Base-by-base conservation (phyloP, 1,140 invertebrate species). In the Sycophaga agraensis region DNA sequence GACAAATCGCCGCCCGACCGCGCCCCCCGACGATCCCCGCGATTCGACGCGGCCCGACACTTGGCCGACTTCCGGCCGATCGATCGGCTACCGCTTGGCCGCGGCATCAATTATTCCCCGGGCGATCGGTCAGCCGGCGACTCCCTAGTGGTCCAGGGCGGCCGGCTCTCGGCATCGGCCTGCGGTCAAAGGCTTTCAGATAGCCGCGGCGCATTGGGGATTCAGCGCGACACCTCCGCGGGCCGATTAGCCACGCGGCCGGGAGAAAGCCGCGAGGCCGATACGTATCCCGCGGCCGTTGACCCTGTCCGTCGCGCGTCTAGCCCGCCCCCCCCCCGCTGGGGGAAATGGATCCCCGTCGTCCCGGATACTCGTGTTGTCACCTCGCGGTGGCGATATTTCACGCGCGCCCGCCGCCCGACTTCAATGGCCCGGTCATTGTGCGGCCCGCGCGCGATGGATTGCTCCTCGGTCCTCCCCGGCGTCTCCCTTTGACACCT, bases 351-450 rank as follows among this genome's bases (percentile, higher is more conserved):
- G n/a, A n/a, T n/a, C n/a, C n/a, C n/a, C n/a, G n/a, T n/a, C n/a
- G n/a, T n/a, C n/a, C n/a, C n/a, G n/a, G n/a, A n/a, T n/a, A n/a
- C n/a, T n/a, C n/a, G n/a, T n/a, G n/a, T n/a, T n/a, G n/a, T n/a
- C n/a, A n/a, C n/a, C n/a, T n/a, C n/a, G n/a, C n/a, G 50, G 45
- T 46, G 17, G 16, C 14, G 49, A 24, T 26, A 46, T 37, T 22
- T 37, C 45, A 48, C 48, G 17, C 26, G 26, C 37, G 40, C 24
- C n/a, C n/a, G n/a, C n/a, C n/a, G 4, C 43, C 4, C 16, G 48
- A 45, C 46, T 49, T 59, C 55, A 59, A 64, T 56, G 50, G 26
- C 51, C 39, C 35, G 60, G 53, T 59, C 21, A 55, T 42, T 46
- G 43, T 46, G 43, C 28, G n/a, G 17, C 2, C 9, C 28, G 43